Base-by-base conservation (phyloP, 2,797 vertebrate genomes). In the Peromyscus eremicus region DNA sequence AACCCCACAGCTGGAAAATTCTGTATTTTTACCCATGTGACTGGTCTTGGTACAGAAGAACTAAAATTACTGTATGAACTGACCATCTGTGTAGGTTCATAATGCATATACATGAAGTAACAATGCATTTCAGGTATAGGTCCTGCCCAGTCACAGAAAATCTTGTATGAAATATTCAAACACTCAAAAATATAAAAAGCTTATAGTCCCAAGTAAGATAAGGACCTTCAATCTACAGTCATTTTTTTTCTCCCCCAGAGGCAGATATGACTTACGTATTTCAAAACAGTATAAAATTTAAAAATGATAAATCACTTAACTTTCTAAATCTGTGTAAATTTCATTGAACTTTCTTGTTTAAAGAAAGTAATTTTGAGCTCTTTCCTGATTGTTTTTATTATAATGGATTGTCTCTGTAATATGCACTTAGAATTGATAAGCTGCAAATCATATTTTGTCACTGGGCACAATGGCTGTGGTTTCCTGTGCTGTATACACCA, bases 401-500 rank as follows among this genome's bases (percentile, higher is more conserved):
- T 46, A 43, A 17, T 60, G 10, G 4, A 6, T 37, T 70, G 46
- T 32, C 19, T 85, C 32, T 55, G 4, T 43, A 85, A 89, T 27
- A 4, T 75, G 10, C 8, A 91, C 40, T 70, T 91, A 49, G 37
- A 76, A 37, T 27, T 43, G n/a, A 71, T 81, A 9, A 21, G 4
- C 21, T 66, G 21, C 40, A 46, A 43, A 81, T 81, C 62, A 70
- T 68, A 97, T 17, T 52, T n/a, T 91, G 8, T 92, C 32, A 89
- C 10, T 9, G 68, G 76, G 5, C 46, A 43, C 0, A 85, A 25
- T 19, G 70, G 7, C 0, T 66, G 13, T 77, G 34, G 6, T 40
- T 90, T 21, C 6, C 60, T 93, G 4, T 71, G 66, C 43, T 25
- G 16, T n/a, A 32, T 57, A 49, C 6, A 11, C 52, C 0, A 68